These are phyloP conservation scores for Dascyllus trimaculatus DNA, from an alignment of 2,113 vertebrate genomes.

Conservation along the genomic window DNA sequence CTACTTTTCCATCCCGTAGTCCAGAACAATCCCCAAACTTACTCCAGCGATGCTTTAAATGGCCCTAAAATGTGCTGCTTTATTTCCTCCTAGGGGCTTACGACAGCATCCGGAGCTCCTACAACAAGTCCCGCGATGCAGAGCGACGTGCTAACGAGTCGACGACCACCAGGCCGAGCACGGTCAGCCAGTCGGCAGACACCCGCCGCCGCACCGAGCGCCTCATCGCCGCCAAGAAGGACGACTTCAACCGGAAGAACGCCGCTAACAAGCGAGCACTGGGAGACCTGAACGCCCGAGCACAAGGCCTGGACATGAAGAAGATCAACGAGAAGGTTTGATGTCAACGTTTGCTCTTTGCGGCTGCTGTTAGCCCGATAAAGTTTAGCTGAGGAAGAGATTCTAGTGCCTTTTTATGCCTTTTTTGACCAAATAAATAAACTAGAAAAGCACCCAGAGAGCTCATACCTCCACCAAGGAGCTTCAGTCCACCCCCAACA, in stretches of 20 bases:
- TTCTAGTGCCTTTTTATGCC: too few species aligned
- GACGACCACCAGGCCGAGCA: constrained; percentile 84
- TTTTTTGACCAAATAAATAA: too few species aligned
- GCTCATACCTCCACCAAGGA: too few species aligned
- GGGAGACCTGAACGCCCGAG: constrained; percentile 82
- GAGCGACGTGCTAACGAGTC: constrained; percentile 87
- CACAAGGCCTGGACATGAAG: constrained; percentile 86
- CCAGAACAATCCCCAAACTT: too few species aligned
- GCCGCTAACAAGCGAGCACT: constrained; percentile 90
- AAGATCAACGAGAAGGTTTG: constrained; percentile 92
- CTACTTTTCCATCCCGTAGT: too few species aligned
- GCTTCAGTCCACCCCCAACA: too few species aligned
- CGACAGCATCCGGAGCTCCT: constrained; percentile 91
- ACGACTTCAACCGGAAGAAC: constrained; percentile 91
- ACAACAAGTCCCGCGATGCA: constrained; percentile 87
- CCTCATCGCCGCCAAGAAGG: constrained; percentile 85
- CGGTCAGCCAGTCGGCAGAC: constrained; percentile 87
- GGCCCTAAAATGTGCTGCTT: background rate
- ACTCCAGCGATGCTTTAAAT: too few species aligned
- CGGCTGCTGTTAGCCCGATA: too few species aligned
- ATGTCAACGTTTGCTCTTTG: too few species aligned
- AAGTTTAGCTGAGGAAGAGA: too few species aligned
- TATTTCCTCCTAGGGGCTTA: constrained; percentile 88
- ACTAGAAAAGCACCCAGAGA: too few species aligned
- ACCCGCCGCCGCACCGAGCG: constrained; percentile 86